Base-by-base conservation (phyloP, 2,113 vertebrate genomes). In the Leiothrix lutea region DNA sequence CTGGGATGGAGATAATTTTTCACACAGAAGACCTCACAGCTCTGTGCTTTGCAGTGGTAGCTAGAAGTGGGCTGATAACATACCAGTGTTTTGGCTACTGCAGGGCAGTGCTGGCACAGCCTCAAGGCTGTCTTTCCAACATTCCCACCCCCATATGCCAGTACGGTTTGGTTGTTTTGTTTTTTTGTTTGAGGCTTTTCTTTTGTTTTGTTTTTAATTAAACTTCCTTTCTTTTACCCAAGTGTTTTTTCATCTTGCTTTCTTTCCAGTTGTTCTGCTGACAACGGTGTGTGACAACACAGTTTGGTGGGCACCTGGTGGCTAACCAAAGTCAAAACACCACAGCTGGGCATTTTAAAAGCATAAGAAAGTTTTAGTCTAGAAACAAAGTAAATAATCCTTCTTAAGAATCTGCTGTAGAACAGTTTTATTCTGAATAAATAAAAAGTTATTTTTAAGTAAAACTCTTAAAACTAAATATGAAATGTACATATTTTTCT, bases 101-200 rank as follows among this genome's bases (percentile, higher is more conserved):
- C 12, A 47, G 25, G 40, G 36, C 16, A 22, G 15, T 14, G 13
- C 35, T 82, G 12, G 3, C 47, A 61, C 12, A 78, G 11, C 14
- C 48, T 42, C 31, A 54, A 44, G 12, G 12, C 24, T 75, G 14
- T n/a, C 21, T 61, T 36, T 61, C 28, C 73, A 80, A 12, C 5
- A 35, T 20, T 14, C 3, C 22, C 23, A 22, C 1, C 3, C 18
- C 15, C 15, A 38, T 22, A 50, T 9, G 3, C 14, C 21, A 35
- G 44, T 15, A 54, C 0, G 4, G 3, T 44, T 31, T 21, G 2
- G 3, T 17, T 54, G 15, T 21, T 16, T 5, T 33, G 14, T 1
- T 66, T 31, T 31, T 57, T 33, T 33, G 8, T 29, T 53, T 36
- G 5, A 20, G 17, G 1, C 17, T 47, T 23, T 28, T 20, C 16